Percentiles rank a stretch among this genome's conserved stretches.
These are phyloP conservation scores for Dascillus cervinus DNA, from an alignment of 2,888 invertebrate genomes.

Conservation along the genomic window DNA sequence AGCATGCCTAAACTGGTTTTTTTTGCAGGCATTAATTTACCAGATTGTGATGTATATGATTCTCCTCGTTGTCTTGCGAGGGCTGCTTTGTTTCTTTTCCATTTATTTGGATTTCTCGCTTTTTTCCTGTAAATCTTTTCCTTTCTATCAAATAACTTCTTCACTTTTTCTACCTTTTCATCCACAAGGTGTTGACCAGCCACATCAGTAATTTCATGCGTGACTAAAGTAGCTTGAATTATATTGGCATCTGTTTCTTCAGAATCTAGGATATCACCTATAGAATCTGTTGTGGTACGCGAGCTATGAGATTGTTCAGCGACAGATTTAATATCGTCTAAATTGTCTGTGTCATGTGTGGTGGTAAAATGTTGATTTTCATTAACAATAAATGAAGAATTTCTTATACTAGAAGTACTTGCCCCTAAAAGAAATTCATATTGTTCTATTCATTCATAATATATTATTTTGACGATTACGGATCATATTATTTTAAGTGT, in stretches of 20 bases:
- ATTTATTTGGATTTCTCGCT: constrained; percentile 5
- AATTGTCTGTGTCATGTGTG: neutral
- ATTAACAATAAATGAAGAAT: neutral
- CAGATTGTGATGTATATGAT: constrained; percentile 2
- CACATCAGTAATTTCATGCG: constrained; percentile 1
- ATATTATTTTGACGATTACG: neutral
- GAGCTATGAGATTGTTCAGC: neutral
- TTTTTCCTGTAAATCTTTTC: constrained; percentile 6
- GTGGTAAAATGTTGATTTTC: constrained; percentile 1
- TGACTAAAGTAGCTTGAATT: neutral
- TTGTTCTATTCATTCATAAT: constrained; percentile 1
- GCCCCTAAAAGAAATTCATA: constrained; percentile 1
- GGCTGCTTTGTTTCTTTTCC: constrained; percentile 6
- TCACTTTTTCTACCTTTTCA: constrained; percentile 3
- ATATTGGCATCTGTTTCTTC: constrained; percentile 2
- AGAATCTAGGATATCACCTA: neutral
- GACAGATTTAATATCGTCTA: neutral
- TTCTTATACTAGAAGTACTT: constrained; percentile 1
- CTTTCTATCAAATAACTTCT: constrained; percentile 5
- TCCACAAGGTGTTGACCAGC: neutral
- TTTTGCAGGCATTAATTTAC: constrained; percentile 3
- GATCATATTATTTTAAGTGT: too few species aligned
- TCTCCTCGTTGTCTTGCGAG: constrained; percentile 3
- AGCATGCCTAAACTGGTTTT: neutral
- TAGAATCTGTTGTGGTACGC: too few species aligned